Conservation (phyloP, 1,140 invertebrate genomes). For the Neotoxoptera formosana region DNA sequence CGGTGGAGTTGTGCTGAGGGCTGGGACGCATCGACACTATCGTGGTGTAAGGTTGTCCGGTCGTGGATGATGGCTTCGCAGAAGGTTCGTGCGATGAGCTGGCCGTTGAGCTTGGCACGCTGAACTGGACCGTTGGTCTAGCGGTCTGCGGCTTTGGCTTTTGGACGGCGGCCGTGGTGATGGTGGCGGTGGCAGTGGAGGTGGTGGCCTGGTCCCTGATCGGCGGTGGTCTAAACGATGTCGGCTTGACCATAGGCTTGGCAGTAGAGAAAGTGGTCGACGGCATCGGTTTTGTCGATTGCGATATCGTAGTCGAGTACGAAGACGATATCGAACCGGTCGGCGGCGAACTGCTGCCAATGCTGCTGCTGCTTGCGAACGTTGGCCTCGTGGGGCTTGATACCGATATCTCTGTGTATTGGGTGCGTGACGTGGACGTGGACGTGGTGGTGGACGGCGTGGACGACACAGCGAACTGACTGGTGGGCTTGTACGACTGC, state of each 20-base stretch:
- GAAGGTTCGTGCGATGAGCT: neutral
- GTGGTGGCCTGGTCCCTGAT: constrained; percentile 36
- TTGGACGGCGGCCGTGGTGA: neutral
- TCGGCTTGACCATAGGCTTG: constrained; percentile 59
- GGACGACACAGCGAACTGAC: constrained; percentile 39
- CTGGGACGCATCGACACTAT: neutral
- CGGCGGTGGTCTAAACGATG: constrained; percentile 58
- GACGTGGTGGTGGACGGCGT: neutral
- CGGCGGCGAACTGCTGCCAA: neutral
- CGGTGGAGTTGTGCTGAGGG: neutral
- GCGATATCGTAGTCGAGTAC: constrained; percentile 36
- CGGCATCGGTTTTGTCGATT: neutral
- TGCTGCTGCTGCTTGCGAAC: neutral
- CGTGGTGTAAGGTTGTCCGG: neutral
- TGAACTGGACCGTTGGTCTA: constrained; percentile 57
- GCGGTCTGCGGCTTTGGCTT: constrained; percentile 44
- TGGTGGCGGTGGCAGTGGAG: neutral
- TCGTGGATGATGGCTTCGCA: constrained; percentile 15
- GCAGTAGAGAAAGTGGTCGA: constrained; percentile 2
- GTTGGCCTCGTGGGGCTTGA: constrained; percentile 42
- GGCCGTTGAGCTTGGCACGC: constrained; percentile 43
- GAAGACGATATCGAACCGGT: neutral
- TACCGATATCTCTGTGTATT: neutral
- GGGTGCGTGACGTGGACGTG: constrained; percentile 18
- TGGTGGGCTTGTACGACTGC: constrained; percentile 17